A percentile compares a stretch with the other conserved stretches of the same genome.
phyloP scores from a whole-genome alignment of 1,140 invertebrate genomes.

The Thrips palmi region DNA sequence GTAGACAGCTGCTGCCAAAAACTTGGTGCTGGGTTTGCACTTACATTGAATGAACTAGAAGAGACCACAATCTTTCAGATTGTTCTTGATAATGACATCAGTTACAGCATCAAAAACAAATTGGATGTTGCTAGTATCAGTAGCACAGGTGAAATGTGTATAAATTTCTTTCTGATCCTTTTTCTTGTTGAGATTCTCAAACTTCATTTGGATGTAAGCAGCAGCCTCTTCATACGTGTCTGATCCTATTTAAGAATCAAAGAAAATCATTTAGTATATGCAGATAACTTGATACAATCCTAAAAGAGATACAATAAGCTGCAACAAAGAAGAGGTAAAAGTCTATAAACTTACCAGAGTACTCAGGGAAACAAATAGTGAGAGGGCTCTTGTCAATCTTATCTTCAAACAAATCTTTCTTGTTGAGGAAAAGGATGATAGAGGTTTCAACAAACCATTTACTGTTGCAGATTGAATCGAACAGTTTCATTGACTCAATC shows the following conservation, averaged over 20 bases:
- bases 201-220: conserved; percentile 74
- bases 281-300: no score
- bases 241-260: conserved; percentile 31
- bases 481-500: conserved; percentile 88
- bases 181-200: conserved; percentile 71
- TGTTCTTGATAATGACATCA: conserved; percentile 86
- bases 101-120: conserved; percentile 86
- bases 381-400: conserved; percentile 81
- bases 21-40: no score
- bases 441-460: conserved; percentile 97
- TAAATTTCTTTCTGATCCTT: conserved; percentile 82
- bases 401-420: conserved; percentile 91
- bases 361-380: conserved; percentile 89
- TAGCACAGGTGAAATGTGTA: conserved; percentile 82
- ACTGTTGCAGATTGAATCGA: conserved; percentile 94
- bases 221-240: conserved; percentile 76
- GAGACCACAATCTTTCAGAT: conserved; percentile 80
- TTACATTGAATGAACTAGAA: no score
- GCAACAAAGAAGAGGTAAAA: conserved; percentile 9
- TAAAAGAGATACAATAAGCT: conserved; percentile 7
- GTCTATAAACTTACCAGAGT: conserved; percentile 43
- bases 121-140: conserved; percentile 79
- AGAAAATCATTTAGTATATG: conserved; percentile 7
- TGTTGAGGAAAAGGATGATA: conserved; percentile 94
- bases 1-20: no score